Evolutionary conservation across 2,113 vertebrate species (phyloP), one percentile per base, ranked within the genome.

Genomic region (Macroglossus sobrinus): DNA sequence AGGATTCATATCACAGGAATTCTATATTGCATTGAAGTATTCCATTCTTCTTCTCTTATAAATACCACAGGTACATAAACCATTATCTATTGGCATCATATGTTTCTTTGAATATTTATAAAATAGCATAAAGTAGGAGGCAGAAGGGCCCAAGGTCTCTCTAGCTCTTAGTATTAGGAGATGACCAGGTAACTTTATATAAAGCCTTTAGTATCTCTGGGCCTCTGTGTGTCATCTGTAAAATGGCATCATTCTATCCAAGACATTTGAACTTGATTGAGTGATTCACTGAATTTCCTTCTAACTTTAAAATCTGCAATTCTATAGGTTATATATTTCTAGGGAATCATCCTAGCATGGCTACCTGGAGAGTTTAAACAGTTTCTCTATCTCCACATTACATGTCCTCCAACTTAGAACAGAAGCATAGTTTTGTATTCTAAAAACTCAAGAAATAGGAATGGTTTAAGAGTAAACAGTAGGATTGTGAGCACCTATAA

Each of bases 391-490:
- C 16, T 72, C 22, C 33, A 55, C 5, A 40, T 18, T 26, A 21
- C 26, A 22, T 0, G 1, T 66, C 33, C 33, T 74, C 30, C 22
- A 40, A 53, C 11, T 55, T 11, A 75, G 61, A 85, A 16, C 1
- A 63, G 68, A 92, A 47, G 28, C 43, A 53, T 66, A 84, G 35
- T 45, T 64, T 80, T 80, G 1, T 57, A 40, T 7, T 26, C n/a
- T n/a, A 21, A 93, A 92, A 96, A 61, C 11, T 85, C 40, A 78
- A 91, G n/a, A 94, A 63, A 53, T 45, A n/a, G 12, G 35, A 89
- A 43, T 38, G n/a, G 22, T 24, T 74, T 91, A 88, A 84, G 64
- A 90, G 5, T 45, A 55, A 92, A 53, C 2, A 40, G 21, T 63
- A 16, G 30, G 40, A 84, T 30, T 88, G n/a, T 66, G 16, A 79